Conservation (phyloP, 1,140 invertebrate genomes). For the Bombus picipes region DNA sequence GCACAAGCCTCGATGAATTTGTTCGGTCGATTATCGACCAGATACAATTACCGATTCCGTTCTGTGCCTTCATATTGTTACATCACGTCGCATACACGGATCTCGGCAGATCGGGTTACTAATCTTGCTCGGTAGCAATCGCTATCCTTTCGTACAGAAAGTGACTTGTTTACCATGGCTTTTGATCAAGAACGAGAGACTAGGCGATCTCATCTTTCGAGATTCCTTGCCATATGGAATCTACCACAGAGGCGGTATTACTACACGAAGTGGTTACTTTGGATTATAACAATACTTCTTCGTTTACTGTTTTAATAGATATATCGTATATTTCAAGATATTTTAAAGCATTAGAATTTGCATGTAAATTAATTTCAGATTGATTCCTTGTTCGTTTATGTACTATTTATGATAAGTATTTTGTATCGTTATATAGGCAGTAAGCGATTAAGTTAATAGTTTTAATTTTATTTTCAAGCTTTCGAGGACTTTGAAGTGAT, state of each 20-base stretch:
- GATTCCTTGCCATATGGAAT: slow-evolving; percentile 6
- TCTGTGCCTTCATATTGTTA: slow-evolving; percentile 44
- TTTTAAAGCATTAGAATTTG: neutral
- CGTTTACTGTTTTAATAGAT: neutral
- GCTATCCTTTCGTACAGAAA: slow-evolving; percentile 41
- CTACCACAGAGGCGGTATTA: neutral
- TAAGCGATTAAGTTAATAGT: neutral
- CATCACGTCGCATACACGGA: slow-evolving; percentile 39
- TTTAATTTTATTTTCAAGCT: neutral
- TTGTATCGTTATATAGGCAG: neutral
- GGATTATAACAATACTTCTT: neutral
- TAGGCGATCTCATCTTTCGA: slow-evolving; percentile 12
- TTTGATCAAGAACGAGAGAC: slow-evolving; percentile 7
- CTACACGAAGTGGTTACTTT: neutral
- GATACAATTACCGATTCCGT: slow-evolving; percentile 40
- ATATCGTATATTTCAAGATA: neutral
- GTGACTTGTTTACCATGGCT: slow-evolving; percentile 42
- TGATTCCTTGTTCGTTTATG: neutral
- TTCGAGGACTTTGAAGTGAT: neutral
- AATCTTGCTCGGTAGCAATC: slow-evolving; percentile 42
- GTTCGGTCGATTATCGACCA: slow-evolving; percentile 34
- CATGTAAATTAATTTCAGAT: neutral
- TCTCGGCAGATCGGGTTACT: slow-evolving; percentile 39
- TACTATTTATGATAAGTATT: neutral
- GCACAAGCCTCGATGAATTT: slow-evolving; percentile 27